These are phyloP conservation scores for Ctenodactylus gundi DNA, from an alignment of 2,113 vertebrate genomes.

Conservation along the genomic window DNA sequence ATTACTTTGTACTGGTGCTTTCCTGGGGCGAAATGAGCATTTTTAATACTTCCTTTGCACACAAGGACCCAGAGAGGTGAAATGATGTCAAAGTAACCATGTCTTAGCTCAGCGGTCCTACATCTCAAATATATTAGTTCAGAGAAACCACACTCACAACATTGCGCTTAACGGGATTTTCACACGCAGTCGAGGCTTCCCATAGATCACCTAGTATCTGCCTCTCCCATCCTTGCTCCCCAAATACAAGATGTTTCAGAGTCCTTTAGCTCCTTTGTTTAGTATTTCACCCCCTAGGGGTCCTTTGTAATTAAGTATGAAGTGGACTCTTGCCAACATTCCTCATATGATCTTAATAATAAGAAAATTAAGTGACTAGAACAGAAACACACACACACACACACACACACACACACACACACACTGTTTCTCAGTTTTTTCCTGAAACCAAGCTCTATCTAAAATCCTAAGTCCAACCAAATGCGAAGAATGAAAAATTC, in stretches of 20 bases:
- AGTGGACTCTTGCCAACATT: neutral
- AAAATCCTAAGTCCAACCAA: neutral
- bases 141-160: conserved; percentile 11
- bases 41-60: conserved; percentile 48
- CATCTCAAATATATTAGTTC: neutral
- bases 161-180: conserved; percentile 33
- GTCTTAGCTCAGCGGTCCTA: conserved; percentile 46
- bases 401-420: neutral
- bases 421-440: neutral
- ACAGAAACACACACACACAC: neutral
- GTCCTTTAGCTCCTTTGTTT: neutral
- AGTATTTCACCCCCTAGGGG: neutral
- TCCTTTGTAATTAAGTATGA: neutral
- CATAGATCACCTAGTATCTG: neutral
- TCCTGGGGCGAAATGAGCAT: neutral
- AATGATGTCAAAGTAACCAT: conserved; percentile 43
- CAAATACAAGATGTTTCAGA: neutral
- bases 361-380: conserved; percentile 16
- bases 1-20: conserved; percentile 52
- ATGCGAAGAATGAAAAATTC: neutral
- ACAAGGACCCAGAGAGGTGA: neutral
- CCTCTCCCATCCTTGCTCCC: neutral
- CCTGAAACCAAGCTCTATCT: neutral
- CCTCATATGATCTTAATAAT: neutral
- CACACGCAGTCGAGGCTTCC: neutral